Percentiles rank a stretch among this genome's conserved stretches.
Evolutionary conservation across 1,140 invertebrate species (phyloP).

Genomic region (Drosophila sucinea): DNA sequence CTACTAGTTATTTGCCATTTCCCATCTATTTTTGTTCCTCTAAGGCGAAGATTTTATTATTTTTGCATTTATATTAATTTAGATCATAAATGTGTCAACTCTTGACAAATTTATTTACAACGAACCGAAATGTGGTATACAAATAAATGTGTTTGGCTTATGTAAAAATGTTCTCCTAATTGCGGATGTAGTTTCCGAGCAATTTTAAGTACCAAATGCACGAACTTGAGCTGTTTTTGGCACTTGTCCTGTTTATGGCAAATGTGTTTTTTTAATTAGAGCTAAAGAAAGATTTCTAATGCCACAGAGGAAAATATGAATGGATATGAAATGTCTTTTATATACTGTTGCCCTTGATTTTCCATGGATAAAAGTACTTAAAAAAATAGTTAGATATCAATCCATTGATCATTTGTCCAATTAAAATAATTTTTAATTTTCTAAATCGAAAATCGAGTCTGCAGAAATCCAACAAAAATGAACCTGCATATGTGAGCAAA

Average conservation of each 20-base stretch:
- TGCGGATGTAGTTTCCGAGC: conserved; percentile 37
- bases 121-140: conserved; percentile 46
- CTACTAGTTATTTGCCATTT: neutral
- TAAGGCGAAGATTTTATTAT: neutral
- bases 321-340: too few relatives aligned
- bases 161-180: conserved; percentile 50
- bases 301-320: too few relatives aligned
- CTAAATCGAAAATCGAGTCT: too few relatives aligned
- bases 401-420: too few relatives aligned
- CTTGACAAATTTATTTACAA: conserved; percentile 53
- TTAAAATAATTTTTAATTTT: too few relatives aligned
- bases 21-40: neutral
- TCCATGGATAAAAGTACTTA: too few relatives aligned
- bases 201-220: neutral
- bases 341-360: too few relatives aligned
- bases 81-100: conserved; percentile 53
- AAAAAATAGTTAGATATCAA: too few relatives aligned
- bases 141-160: conserved; percentile 57
- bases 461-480: neutral
- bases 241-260: conserved; percentile 38
- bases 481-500: neutral
- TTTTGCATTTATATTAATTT: conserved; percentile 54
- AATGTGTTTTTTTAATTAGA: conserved; percentile 51
- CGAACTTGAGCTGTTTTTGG: conserved; percentile 46
- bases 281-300: too few relatives aligned